phyloP scores from a whole-genome alignment of 2,888 invertebrate species.

The Trissonchulus latispiculum region DNA sequence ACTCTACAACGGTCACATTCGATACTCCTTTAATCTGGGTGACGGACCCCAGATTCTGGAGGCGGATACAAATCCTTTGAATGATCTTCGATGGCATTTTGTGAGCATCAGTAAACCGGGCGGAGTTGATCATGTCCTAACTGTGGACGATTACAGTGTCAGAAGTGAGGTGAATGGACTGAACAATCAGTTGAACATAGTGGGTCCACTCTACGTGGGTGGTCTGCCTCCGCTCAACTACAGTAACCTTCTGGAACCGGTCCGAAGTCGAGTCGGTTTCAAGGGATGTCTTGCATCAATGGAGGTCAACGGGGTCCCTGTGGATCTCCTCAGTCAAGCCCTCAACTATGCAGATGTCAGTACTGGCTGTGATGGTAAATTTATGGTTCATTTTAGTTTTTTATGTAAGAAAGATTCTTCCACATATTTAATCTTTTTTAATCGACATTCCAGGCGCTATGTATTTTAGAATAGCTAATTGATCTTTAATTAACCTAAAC shows the following conservation, averaged over 20 bases:
- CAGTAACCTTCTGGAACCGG: constrained; percentile 49
- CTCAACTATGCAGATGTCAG: constrained; percentile 73
- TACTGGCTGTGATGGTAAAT: constrained; percentile 72
- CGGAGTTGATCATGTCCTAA: constrained; percentile 72
- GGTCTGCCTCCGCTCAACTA: constrained; percentile 27
- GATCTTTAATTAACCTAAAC: too few species aligned
- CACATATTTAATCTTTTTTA: too few species aligned
- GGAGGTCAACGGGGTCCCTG: constrained; percentile 78
- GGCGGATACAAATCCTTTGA: constrained; percentile 67
- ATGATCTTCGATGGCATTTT: constrained; percentile 89
- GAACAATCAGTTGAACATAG: constrained; percentile 72
- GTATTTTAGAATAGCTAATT: too few species aligned
- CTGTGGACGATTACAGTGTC: constrained; percentile 62
- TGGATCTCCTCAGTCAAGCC: constrained; percentile 60
- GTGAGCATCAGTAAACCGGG: constrained; percentile 77
- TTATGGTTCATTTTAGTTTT: too few species aligned
- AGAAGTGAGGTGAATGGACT: constrained; percentile 38
- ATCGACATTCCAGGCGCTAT: too few species aligned
- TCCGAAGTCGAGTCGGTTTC: constrained; percentile 62
- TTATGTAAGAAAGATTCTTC: too few species aligned
- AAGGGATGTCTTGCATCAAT: constrained; percentile 86
- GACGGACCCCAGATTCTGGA: constrained; percentile 76
- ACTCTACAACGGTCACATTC: constrained; percentile 75
- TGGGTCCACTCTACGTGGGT: constrained; percentile 75
- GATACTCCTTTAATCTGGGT: constrained; percentile 81